phyloP scores from a whole-genome alignment of 2,888 invertebrate genomes.

The Lasioglossum zephyrum region DNA sequence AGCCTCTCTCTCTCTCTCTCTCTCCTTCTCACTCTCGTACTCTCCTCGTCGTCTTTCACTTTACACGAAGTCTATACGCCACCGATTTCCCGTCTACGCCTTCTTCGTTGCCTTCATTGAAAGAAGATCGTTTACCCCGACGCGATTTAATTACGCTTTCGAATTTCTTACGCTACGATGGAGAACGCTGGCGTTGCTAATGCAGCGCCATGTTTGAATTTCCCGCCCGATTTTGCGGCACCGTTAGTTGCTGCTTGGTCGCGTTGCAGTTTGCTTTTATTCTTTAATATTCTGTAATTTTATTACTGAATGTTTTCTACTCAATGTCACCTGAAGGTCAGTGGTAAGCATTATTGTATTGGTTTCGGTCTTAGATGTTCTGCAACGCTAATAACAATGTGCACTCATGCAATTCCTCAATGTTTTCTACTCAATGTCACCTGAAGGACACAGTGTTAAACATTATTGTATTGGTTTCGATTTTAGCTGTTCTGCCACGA shows the following conservation, averaged over 20 bases:
- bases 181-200: neutral
- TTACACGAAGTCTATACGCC: neutral
- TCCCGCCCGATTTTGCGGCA: slow-evolving; percentile 1
- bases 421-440: too few species aligned
- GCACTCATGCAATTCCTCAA: too few species aligned
- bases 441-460: too few species aligned
- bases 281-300: too few species aligned
- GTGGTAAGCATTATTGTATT: neutral
- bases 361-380: neutral
- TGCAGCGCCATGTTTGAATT: slow-evolving; percentile 1
- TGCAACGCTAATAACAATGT: too few species aligned
- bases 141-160: slow-evolving; percentile 68
- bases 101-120: neutral
- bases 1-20: neutral
- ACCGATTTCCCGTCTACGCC: neutral
- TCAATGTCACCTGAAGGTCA: neutral
- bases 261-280: neutral
- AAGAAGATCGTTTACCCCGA: slow-evolving; percentile 66
- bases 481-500: too few species aligned
- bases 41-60: neutral
- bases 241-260: neutral
- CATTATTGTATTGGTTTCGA: too few species aligned
- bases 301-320: neutral
- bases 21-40: neutral
- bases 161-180: slow-evolving; percentile 30